Evolutionary conservation across 2,888 invertebrate species (phyloP), one percentile per base, ranked within the genome.

Genomic region (Phengaris arion): DNA sequence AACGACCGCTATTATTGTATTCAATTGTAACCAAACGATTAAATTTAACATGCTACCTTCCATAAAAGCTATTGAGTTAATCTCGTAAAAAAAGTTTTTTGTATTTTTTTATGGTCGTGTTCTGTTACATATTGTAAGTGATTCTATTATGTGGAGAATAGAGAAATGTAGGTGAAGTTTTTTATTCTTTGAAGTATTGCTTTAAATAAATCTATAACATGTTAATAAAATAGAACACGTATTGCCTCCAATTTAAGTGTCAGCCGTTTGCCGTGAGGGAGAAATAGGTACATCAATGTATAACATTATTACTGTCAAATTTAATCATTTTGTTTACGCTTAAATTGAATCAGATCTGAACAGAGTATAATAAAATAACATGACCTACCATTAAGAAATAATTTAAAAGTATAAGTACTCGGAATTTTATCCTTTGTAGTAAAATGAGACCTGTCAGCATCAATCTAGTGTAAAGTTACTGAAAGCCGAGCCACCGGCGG

Each of bases 401-500:
- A 35, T 35, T 35, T 35, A 70, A 12, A 72, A 72, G 22, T n/a
- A 70, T 6, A n/a, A n/a, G n/a, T n/a, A 54, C 72, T 51, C 22
- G 52, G 12, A 54, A 54, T 45, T 72, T 54, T 72, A 72, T 72
- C 54, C 35, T 35, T 72, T 72, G 72, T 72, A 54, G 15, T 35
- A 72, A 72, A 72, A 72, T 72, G 22, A 72, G 52, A 54, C 72
- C 54, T 70, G 72, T 72, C 72, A 72, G 35, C 72, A 72, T 54
- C 51, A 72, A 72, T 72, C 54, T 72, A 54, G 64, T 74, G 76
- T 74, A 74, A 76, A 76, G 70, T 74, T 22, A 59, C 35, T 74
- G 75, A 78, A 72, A 78, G 77, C 75, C 64, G 55, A 74, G 76
- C 64, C 77, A 73, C 52, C 51, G 35, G 35, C 35, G 35, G 35